Percentiles rank a stretch among this genome's conserved stretches.
Evolutionary conservation across 1,140 invertebrate genomes (phyloP).

Genomic region (Conus betulinus): DNA sequence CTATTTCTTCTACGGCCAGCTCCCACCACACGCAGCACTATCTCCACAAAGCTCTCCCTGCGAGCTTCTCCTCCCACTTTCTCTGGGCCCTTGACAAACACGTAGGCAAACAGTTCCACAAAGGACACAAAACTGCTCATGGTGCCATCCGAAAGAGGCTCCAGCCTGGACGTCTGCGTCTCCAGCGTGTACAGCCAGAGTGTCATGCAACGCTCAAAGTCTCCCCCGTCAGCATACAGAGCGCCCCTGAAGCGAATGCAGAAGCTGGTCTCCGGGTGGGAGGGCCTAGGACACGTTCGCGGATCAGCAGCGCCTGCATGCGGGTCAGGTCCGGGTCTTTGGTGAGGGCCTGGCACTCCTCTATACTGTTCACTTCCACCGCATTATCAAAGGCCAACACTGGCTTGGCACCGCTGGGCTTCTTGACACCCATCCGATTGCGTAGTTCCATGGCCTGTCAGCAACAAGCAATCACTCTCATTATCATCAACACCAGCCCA

Average conservation of each 20-base stretch:
- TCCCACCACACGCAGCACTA: conserved; percentile 89
- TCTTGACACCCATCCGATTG: conserved; percentile 78
- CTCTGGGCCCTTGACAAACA: background rate
- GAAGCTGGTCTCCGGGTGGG: conserved; percentile 97
- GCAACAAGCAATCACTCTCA: conserved; percentile 9
- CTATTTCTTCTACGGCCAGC: conserved; percentile 70
- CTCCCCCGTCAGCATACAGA: conserved; percentile 93
- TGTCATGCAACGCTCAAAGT: conserved; percentile 92
- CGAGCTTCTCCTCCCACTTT: conserved; percentile 77
- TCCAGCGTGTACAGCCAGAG: conserved; percentile 98
- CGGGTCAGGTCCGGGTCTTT: conserved; percentile 96
- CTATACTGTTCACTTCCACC: conserved; percentile 86
- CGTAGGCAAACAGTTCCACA: conserved; percentile 93
- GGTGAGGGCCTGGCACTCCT: conserved; percentile 89
- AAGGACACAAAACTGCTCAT: conserved; percentile 95
- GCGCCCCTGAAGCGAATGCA: conserved; percentile 95
- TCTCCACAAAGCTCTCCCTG: conserved; percentile 80
- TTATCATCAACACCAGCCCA: background rate
- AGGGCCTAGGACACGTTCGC: conserved; percentile 94
- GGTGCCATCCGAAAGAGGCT: conserved; percentile 95
- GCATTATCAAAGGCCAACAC: conserved; percentile 92
- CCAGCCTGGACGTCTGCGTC: conserved; percentile 92
- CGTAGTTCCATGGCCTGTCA: conserved; percentile 57
- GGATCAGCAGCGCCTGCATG: conserved; percentile 95
- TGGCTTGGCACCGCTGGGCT: conserved; percentile 82